Evolutionary conservation across 2,888 invertebrate genomes (phyloP).

Genomic region (Trissoscelio sp.): DNA sequence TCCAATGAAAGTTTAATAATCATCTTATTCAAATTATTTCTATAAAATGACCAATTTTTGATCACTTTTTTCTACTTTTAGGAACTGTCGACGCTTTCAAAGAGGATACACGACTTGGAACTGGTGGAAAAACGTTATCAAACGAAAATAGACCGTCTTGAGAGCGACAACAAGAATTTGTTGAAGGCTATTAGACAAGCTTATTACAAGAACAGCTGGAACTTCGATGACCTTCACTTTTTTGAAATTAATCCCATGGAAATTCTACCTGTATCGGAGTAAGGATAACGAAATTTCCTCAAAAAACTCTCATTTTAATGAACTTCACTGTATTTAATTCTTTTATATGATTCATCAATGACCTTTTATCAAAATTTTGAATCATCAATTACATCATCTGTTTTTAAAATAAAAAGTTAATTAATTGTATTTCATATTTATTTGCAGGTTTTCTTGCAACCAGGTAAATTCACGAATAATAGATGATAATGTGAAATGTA

Average conservation of each 20-base stretch:
- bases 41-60: background rate
- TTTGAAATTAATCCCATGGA: conserved; percentile 82
- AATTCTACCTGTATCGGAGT: conserved; percentile 77
- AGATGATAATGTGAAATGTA: conserved; percentile 73
- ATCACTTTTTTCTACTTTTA: conserved; percentile 59
- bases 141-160: conserved; percentile 83
- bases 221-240: conserved; percentile 85
- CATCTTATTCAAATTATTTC: too few relatives aligned
- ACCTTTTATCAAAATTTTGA: too few relatives aligned
- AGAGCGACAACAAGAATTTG: conserved; percentile 85
- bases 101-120: conserved; percentile 75
- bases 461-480: conserved; percentile 78
- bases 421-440: conserved; percentile 24
- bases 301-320: too few relatives aligned
- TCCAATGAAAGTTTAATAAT: too few relatives aligned
- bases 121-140: conserved; percentile 81
- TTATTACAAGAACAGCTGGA: conserved; percentile 84
- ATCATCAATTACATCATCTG: too few relatives aligned
- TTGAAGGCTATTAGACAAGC: conserved; percentile 85
- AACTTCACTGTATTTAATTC: too few relatives aligned
- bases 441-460: conserved; percentile 77
- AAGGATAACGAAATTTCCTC: conserved; percentile 39
- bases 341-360: too few relatives aligned
- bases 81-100: conserved; percentile 76
- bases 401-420: too few relatives aligned